Evolutionary conservation across 2,888 invertebrate species (phyloP), one percentile per base, ranked within the genome.

Genomic region (Caenorhabditis afra): DNA sequence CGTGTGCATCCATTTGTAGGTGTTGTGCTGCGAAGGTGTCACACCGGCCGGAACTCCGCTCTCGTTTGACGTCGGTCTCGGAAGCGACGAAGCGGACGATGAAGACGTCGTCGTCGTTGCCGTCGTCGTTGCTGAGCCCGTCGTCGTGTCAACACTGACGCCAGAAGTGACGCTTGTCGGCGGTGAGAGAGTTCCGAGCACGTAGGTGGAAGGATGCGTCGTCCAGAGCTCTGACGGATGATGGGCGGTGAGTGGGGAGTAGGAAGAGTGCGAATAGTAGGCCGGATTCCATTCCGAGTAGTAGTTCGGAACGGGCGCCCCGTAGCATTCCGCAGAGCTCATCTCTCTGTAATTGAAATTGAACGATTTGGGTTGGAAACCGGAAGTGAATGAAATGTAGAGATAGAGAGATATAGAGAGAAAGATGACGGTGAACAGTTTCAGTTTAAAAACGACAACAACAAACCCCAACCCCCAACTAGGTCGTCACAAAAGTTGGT

Each of bases 1-100:
- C n/a, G 87, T 87, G 50, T 89, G 87, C 89, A 89, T 89, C 89
- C 89, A 89, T 75, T 88, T 88, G 81, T 87, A 89, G n/a, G 85
- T 75, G 39, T 70, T 79, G 11, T 77, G 75, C 12, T 73, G 57
- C 22, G 83, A 66, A 0, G 73, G 49, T 0, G 49, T 29, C n/a
- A 59, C 75, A n/a, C 61, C 75, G 16, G 35, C 50, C 39, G 79
- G 52, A 35, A 67, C n/a, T 65, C 68, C 41, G 16, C 64, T 66
- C 53, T 41, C 68, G 41, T 41, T 41, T 45, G 44, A 20, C 14
- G 55, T 41, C 45, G 75, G 59, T 50, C 47, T 81, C 20, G 62
- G 47, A 50, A 58, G 23, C 29, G 58, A 52, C 2, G 41, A 41
- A 41, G 62, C 53, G 50, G 65, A 49, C 29, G 58, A 52, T 4